Percentiles rank a stretch among this genome's conserved stretches.
These are phyloP conservation scores for Brachylomia viminalis DNA, from an alignment of 2,888 invertebrate genomes.

Conservation along the genomic window DNA sequence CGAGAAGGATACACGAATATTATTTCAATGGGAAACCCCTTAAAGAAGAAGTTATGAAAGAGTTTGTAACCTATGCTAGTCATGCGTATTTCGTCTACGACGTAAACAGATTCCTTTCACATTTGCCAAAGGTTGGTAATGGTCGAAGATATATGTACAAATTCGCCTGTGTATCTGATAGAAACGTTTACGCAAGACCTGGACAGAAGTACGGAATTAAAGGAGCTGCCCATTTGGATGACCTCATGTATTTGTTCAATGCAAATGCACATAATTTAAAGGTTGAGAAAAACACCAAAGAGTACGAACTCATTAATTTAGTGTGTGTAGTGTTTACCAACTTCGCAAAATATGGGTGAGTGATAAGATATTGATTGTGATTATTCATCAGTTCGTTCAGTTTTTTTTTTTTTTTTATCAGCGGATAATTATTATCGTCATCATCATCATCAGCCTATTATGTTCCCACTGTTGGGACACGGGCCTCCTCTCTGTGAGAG, in stretches of 20 bases:
- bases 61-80: constrained; percentile 68
- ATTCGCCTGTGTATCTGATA: constrained; percentile 74
- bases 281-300: constrained; percentile 70
- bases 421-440: neutral
- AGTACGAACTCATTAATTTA: constrained; percentile 74
- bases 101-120: constrained; percentile 57
- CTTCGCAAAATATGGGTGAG: constrained; percentile 69
- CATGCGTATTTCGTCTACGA: constrained; percentile 67
- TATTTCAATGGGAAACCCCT: constrained; percentile 73
- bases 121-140: constrained; percentile 46
- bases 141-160: constrained; percentile 55
- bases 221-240: constrained; percentile 80
- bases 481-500: no score
- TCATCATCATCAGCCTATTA: no score
- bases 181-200: constrained; percentile 72
- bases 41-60: constrained; percentile 62
- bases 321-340: constrained; percentile 78
- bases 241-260: constrained; percentile 79
- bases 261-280: constrained; percentile 69
- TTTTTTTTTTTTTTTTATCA: neutral
- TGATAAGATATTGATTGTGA: neutral
- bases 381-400: neutral
- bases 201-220: constrained; percentile 71
- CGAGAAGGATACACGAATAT: constrained; percentile 72
- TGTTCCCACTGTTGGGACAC: no score